phyloP scores from a whole-genome alignment of 2,888 invertebrate genomes.

The Matsumyia berberina region DNA sequence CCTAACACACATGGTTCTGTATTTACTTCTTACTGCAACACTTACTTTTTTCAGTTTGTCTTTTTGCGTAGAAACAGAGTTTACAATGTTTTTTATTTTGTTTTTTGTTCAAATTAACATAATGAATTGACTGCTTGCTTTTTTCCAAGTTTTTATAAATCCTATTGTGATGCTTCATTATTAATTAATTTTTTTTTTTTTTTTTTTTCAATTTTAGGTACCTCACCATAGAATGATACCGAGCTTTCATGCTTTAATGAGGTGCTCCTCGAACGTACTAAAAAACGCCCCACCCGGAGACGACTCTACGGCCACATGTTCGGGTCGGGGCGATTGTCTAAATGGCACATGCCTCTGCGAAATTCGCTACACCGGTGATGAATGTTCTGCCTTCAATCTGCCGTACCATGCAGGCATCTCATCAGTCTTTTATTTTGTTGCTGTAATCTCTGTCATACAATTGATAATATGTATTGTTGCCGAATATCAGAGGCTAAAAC shows the following conservation, averaged over 20 bases:
- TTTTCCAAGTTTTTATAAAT: neutral
- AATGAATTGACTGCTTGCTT: neutral
- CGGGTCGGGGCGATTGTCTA: conserved; percentile 95
- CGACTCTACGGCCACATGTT: conserved; percentile 86
- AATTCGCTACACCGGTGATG: conserved; percentile 93
- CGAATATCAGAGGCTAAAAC: conserved; percentile 93
- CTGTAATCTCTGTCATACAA: conserved; percentile 93
- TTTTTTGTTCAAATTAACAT: no score
- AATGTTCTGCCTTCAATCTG: conserved; percentile 92
- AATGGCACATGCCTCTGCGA: conserved; percentile 96
- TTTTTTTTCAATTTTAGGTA: conserved; percentile 78
- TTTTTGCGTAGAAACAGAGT: no score
- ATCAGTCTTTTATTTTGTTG: conserved; percentile 92
- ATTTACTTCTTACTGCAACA: no score
- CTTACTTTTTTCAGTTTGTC: no score
- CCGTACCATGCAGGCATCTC: conserved; percentile 91
- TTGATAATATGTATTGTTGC: conserved; percentile 92
- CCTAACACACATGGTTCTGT: no score
- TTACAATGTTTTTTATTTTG: no score
- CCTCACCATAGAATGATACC: conserved; percentile 83
- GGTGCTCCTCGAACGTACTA: conserved; percentile 84
- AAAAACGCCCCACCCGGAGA: conserved; percentile 80
- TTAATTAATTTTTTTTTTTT: conserved; percentile 10
- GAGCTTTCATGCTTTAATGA: conserved; percentile 83
- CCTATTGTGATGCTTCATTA: conserved; percentile 2